Evolutionary conservation across 2,888 invertebrate species (phyloP).

Genomic region (Lycophotia porphyrea): DNA sequence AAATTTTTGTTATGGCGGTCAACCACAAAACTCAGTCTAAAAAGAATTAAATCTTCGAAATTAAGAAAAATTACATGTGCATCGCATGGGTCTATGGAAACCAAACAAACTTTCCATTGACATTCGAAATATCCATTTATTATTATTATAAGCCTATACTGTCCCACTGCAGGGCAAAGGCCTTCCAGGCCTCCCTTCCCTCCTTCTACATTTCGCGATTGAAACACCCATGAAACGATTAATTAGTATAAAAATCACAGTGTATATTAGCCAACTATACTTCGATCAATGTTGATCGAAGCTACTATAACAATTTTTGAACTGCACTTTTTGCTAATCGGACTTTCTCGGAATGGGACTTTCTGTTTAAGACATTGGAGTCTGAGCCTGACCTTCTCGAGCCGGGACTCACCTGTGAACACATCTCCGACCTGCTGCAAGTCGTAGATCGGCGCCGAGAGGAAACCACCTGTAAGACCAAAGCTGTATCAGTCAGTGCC

Average conservation of each 20-base stretch:
- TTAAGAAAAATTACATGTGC: neutral
- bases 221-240: neutral
- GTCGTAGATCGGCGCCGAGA: conserved; percentile 94
- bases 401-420: conserved; percentile 91
- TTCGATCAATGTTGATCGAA: too few relatives aligned
- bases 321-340: neutral
- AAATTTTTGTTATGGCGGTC: neutral
- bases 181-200: too few relatives aligned
- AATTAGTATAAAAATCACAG: neutral
- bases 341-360: neutral
- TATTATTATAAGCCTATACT: too few relatives aligned
- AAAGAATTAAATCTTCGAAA: neutral
- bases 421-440: conserved; percentile 96
- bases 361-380: neutral
- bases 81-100: neutral
- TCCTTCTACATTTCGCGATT: too few relatives aligned
- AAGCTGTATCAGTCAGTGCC: conserved; percentile 56
- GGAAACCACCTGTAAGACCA: conserved; percentile 86
- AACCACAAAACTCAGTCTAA: neutral
- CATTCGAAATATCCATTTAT: neutral
- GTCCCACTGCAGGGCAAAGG: too few relatives aligned
- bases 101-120: neutral
- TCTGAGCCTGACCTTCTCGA: neutral
- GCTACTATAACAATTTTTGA: neutral
- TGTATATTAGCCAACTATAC: too few relatives aligned